These are phyloP conservation scores for Piprites chloris DNA, from an alignment of 2,113 vertebrate genomes.

Conservation along the genomic window DNA sequence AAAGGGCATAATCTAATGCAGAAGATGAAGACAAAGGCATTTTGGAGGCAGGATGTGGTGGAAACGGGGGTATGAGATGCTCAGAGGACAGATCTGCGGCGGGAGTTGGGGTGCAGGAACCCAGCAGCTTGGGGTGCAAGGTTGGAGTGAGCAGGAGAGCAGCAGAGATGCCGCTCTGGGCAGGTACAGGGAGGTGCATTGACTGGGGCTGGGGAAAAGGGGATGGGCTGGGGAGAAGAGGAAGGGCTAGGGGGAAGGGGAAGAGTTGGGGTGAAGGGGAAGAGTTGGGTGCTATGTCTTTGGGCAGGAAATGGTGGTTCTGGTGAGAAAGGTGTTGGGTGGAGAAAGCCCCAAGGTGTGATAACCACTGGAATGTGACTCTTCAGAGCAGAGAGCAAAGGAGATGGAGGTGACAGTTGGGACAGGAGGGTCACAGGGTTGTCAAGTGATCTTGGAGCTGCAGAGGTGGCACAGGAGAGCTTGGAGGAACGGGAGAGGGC, in stretches of 20 bases:
- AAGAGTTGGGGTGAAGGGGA: not conserved
- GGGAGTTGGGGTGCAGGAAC: not conserved
- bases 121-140: not conserved
- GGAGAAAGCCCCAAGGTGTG: not conserved
- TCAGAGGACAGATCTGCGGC: not conserved
- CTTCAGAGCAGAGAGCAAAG: not conserved
- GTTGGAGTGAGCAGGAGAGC: not conserved
- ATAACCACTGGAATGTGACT: not conserved
- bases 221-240: not conserved
- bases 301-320: not conserved
- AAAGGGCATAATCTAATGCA: conserved; percentile 46
- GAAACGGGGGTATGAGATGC: not conserved
- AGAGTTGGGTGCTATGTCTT: not conserved
- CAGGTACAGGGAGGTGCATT: not conserved
- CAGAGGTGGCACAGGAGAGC: not conserved
- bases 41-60: conserved; percentile 29
- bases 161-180: not conserved
- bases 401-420: not conserved
- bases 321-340: not conserved
- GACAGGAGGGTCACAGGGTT: not conserved
- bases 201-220: not conserved
- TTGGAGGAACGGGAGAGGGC: not conserved
- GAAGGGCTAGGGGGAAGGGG: not conserved
- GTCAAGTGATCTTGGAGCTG: not conserved
- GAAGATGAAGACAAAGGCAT: conserved; percentile 41